Evolutionary conservation across 2,888 invertebrate species (phyloP).

Genomic region (Uloborus plumipes): DNA sequence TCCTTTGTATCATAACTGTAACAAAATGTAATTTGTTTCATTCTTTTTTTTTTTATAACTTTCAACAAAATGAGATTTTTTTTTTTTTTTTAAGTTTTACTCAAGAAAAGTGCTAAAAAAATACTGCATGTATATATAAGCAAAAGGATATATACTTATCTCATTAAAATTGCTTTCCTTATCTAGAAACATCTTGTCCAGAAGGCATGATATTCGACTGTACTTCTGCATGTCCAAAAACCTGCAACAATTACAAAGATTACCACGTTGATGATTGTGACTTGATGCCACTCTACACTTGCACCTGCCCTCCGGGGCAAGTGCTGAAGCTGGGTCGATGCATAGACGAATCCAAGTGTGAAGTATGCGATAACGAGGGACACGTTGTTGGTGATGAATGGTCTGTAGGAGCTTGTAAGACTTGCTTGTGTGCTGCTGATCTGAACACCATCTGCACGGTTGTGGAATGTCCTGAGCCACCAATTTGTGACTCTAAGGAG

Average conservation of each 20-base stretch:
- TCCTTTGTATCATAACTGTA: too few species aligned
- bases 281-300: conserved; percentile 70
- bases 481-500: conserved; percentile 57
- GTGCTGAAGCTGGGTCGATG: conserved; percentile 82
- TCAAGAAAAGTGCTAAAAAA: background rate
- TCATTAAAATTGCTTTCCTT: background rate
- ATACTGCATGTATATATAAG: background rate
- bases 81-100: background rate
- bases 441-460: conserved; percentile 65
- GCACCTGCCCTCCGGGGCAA: conserved; percentile 85
- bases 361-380: conserved; percentile 54
- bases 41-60: background rate
- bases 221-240: conserved; percentile 77
- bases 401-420: conserved; percentile 81
- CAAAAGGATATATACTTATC: background rate
- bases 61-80: background rate
- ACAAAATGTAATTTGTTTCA: too few species aligned
- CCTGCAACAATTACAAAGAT: conserved; percentile 76
- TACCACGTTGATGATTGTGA: conserved; percentile 28
- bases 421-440: conserved; percentile 77
- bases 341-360: conserved; percentile 77
- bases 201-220: conserved; percentile 75
- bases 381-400: conserved; percentile 76
- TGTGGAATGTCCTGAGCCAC: conserved; percentile 60
- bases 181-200: conserved; percentile 76